A percentile compares a stretch with the other conserved stretches of the same genome.
phyloP scores from a whole-genome alignment of 2,888 invertebrate species.

The Fragum sueziense region DNA sequence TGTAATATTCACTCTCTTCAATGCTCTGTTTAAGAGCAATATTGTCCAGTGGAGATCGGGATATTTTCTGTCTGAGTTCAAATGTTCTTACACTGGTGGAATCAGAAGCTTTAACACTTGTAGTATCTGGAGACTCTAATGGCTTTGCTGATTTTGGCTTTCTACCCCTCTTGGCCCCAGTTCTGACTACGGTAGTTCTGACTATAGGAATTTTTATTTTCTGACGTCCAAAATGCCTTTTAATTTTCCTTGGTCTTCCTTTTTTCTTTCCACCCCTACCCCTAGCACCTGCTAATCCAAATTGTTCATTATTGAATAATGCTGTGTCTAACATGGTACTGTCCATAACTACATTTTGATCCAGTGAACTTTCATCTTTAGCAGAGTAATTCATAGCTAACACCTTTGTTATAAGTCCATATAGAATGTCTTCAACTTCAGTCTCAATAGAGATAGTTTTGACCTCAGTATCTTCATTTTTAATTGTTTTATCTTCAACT shows the following conservation, averaged over 20 bases:
- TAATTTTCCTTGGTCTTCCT: slow-evolving; percentile 7
- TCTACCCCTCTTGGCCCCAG: not conserved
- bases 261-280: not conserved
- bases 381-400: not conserved
- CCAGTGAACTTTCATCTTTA: not conserved
- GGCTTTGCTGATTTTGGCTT: not conserved
- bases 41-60: slow-evolving; percentile 75
- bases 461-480: not conserved
- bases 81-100: slow-evolving; percentile 54
- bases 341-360: no score
- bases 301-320: no score
- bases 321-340: not conserved
- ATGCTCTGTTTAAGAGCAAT: slow-evolving; percentile 73
- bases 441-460: slow-evolving; percentile 4
- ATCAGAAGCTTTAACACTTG: no score
- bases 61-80: slow-evolving; percentile 71
- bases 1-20: slow-evolving; percentile 72
- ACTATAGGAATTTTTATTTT: not conserved
- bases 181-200: not conserved
- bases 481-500: not conserved
- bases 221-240: not conserved
- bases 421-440: not conserved
- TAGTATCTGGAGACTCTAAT: slow-evolving; percentile 26
- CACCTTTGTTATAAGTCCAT: not conserved
- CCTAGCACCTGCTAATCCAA: no score